phyloP scores from a whole-genome alignment of 2,888 invertebrate species.

The Patella depressa region DNA sequence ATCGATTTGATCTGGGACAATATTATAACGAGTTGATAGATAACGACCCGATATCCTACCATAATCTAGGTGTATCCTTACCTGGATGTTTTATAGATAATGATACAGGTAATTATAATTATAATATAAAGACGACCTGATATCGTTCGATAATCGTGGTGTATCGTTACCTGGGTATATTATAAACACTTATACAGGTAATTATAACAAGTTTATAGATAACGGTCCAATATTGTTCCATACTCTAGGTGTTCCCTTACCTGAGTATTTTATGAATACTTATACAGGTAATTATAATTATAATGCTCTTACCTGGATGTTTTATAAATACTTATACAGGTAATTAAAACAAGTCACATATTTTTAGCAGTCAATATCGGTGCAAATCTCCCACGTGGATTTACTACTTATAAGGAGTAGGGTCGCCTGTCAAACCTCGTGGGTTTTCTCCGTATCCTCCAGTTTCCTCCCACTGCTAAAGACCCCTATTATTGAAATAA shows the following conservation, averaged over 20 bases:
- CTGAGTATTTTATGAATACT: conserved; percentile 59
- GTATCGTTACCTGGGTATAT: conserved; percentile 68
- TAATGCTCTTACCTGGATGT: too few species aligned
- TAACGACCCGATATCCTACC: conserved; percentile 65
- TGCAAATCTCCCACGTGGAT: too few species aligned
- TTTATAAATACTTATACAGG: too few species aligned
- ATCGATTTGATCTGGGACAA: conserved; percentile 65
- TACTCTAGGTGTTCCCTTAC: conserved; percentile 65
- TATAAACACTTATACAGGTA: conserved; percentile 56
- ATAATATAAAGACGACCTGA: conserved; percentile 60
- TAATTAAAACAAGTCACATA: too few species aligned
- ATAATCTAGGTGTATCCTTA: conserved; percentile 66
- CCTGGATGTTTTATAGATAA: conserved; percentile 63
- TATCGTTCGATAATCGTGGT: conserved; percentile 65
- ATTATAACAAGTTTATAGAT: conserved; percentile 54
- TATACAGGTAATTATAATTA: too few species aligned
- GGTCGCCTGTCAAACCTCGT: too few species aligned
- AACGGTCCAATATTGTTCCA: conserved; percentile 65
- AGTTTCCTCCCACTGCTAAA: too few species aligned
- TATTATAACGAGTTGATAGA: conserved; percentile 56
- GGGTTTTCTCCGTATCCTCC: too few species aligned
- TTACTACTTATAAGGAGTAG: too few species aligned
- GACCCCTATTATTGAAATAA: too few species aligned
- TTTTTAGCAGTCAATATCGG: too few species aligned
- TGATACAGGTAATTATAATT: too few species aligned